These are phyloP conservation scores for Sterrhoptilus dennistouni DNA, from an alignment of 2,113 vertebrate genomes.

Conservation along the genomic window DNA sequence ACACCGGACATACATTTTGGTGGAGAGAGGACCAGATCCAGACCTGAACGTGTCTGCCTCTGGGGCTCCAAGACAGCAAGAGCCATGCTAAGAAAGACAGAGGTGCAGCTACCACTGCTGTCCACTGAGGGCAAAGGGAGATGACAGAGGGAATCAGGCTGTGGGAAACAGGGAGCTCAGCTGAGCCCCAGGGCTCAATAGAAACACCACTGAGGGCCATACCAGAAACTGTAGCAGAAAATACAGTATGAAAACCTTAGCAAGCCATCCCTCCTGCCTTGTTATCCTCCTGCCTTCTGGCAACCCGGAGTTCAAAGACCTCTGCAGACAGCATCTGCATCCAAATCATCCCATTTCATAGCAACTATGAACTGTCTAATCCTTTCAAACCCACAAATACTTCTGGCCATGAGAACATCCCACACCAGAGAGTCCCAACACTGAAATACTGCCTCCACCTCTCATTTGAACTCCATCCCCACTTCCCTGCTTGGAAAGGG, in stretches of 20 bases:
- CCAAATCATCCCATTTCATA: background rate
- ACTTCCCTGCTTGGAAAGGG: background rate
- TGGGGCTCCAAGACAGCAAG: background rate
- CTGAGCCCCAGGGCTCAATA: background rate
- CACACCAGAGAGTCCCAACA: constrained; percentile 10
- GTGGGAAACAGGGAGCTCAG: background rate
- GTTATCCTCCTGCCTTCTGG: constrained; percentile 52
- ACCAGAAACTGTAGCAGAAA: background rate
- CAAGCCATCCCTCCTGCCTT: background rate
- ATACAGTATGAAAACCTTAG: background rate
- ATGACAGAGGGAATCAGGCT: background rate
- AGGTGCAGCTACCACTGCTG: background rate
- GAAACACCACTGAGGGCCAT: background rate
- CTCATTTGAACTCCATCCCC: background rate
- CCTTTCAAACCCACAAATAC: background rate
- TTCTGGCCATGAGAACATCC: constrained; percentile 22
- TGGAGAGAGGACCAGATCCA: background rate
- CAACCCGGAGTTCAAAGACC: constrained; percentile 49
- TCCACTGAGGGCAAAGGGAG: background rate
- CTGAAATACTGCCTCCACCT: background rate
- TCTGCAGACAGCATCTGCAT: constrained; percentile 40
- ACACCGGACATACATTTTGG: accelerated
- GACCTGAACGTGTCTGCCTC: background rate
- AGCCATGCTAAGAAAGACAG: background rate
- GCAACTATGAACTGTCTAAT: background rate